These are phyloP conservation scores for Xanthorhoe designata DNA, from an alignment of 2,888 invertebrate genomes.

Conservation along the genomic window DNA sequence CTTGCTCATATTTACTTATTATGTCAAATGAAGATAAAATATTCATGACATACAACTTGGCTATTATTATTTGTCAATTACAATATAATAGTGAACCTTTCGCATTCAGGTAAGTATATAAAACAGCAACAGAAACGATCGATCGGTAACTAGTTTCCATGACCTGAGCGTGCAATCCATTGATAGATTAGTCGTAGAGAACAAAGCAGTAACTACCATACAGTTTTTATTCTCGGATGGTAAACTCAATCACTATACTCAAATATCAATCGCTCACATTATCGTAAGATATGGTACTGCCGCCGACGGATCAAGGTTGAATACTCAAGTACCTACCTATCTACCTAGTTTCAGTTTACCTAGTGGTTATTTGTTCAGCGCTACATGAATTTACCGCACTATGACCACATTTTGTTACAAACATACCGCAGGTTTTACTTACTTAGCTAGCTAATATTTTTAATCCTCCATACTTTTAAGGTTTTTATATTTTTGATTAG, in stretches of 20 bases:
- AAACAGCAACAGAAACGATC: not conserved
- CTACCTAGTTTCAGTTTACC: not conserved
- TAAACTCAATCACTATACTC: no score
- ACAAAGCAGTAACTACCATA: not conserved
- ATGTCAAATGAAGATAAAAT: not conserved
- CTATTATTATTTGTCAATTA: not conserved
- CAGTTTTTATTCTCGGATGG: no score
- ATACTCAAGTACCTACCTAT: not conserved
- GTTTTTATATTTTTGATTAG: no score
- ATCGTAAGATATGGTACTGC: not conserved
- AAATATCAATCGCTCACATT: not conserved
- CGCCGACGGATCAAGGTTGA: not conserved
- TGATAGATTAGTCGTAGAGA: not conserved
- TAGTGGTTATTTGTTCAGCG: not conserved
- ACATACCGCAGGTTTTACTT: not conserved
- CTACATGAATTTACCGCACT: not conserved
- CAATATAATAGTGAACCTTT: not conserved
- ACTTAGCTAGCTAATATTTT: not conserved
- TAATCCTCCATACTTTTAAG: no score
- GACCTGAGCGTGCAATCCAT: not conserved
- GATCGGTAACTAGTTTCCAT: not conserved
- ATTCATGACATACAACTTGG: not conserved
- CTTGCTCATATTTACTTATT: not conserved
- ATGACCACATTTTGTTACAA: not conserved
- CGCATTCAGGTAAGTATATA: not conserved